These are phyloP conservation scores for Brenthis daphne DNA, from an alignment of 2,888 invertebrate genomes.

Conservation along the genomic window DNA sequence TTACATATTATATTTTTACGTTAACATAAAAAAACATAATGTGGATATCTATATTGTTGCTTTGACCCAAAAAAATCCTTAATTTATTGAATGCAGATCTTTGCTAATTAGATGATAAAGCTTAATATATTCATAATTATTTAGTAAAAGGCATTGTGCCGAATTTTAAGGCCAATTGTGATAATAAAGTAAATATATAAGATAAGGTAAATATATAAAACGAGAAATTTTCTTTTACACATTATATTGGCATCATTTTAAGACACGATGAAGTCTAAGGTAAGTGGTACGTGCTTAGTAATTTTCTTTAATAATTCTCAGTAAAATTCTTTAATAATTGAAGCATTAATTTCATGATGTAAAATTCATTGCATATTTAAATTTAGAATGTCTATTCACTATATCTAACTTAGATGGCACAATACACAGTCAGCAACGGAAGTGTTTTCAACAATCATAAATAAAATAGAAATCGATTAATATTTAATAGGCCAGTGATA, in stretches of 20 bases:
- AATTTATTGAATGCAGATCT: not conserved
- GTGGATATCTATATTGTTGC: no score
- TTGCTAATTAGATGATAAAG: constrained; percentile 3
- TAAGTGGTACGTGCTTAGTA: not conserved
- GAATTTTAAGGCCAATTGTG: not conserved
- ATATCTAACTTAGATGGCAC: no score
- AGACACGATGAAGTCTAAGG: constrained; percentile 13
- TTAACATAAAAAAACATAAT: no score
- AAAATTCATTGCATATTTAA: not conserved
- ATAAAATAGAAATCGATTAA: no score
- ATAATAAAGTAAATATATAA: not conserved
- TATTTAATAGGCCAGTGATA: no score
- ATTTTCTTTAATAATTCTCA: not conserved
- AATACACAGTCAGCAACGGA: no score
- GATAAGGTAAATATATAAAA: not conserved
- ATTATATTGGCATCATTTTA: not conserved
- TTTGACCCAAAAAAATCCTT: not conserved
- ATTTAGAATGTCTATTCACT: not conserved
- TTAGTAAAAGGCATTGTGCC: not conserved
- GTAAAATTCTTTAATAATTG: no score
- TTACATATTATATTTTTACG: no score
- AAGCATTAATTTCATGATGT: not conserved
- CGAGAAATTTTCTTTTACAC: constrained; percentile 1
- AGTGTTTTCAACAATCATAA: no score
- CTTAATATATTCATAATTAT: not conserved